phyloP scores from a whole-genome alignment of 2,888 invertebrate genomes.

The Drepana falcataria region DNA sequence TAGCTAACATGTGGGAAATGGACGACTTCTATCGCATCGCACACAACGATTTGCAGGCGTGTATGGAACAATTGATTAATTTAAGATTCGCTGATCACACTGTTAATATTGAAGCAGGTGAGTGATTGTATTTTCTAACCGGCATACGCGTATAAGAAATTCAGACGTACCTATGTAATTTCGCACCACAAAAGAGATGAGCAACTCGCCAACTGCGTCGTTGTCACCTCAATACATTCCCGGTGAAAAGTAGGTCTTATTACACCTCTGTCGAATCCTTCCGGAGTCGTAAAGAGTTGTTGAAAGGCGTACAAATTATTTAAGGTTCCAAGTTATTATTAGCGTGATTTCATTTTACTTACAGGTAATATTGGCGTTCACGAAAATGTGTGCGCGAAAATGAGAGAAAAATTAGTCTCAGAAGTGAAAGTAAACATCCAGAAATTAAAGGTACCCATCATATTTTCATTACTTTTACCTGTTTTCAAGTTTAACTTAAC shows the following conservation, averaged over 20 bases:
- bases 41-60: conserved; percentile 81
- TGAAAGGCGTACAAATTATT: too few species aligned
- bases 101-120: conserved; percentile 72
- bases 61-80: conserved; percentile 77
- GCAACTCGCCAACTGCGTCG: too few species aligned
- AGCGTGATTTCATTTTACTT: conserved; percentile 10
- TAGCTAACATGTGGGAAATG: conserved; percentile 87
- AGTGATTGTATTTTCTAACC: background rate
- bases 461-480: background rate
- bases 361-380: conserved; percentile 83
- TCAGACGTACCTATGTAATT: too few species aligned
- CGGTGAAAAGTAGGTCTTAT: too few species aligned
- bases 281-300: too few species aligned
- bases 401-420: conserved; percentile 88
- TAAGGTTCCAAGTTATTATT: too few species aligned
- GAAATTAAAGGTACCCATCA: conserved; percentile 82
- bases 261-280: too few species aligned
- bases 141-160: too few species aligned
- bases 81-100: conserved; percentile 81
- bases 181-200: too few species aligned
- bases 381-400: conserved; percentile 87
- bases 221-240: too few species aligned
- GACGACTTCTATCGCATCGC: conserved; percentile 84
- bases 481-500: too few species aligned
- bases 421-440: conserved; percentile 87